These are phyloP conservation scores for Tipula lateralis DNA, from an alignment of 2,888 invertebrate species.

Conservation along the genomic window DNA sequence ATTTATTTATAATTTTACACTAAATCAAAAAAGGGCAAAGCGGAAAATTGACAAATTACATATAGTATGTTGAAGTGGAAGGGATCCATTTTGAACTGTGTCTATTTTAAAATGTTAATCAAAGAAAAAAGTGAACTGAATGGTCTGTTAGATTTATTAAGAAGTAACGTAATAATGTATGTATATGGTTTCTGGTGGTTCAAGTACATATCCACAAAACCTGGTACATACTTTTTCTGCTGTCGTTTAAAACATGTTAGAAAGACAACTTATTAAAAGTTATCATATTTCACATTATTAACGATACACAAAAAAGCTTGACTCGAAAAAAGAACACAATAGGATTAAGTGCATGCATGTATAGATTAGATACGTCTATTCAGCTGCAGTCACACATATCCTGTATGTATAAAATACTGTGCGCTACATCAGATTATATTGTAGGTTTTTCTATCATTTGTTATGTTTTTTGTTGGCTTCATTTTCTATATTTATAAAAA, in stretches of 20 bases:
- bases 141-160: no score
- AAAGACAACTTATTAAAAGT: background rate
- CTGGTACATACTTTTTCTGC: background rate
- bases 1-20: background rate
- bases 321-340: background rate
- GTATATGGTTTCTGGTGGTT: background rate
- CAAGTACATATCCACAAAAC: background rate
- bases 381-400: background rate
- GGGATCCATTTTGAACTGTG: background rate
- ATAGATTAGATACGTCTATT: background rate
- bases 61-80: background rate
- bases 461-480: background rate
- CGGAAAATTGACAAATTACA: background rate
- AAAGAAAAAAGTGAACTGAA: background rate
- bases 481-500: background rate
- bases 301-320: background rate
- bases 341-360: background rate
- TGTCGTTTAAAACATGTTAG: background rate
- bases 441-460: no score
- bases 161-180: no score
- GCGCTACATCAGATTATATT: background rate
- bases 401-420: background rate
- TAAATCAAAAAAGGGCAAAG: background rate
- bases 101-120: background rate
- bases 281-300: background rate